phyloP scores from a whole-genome alignment of 2,113 vertebrate genomes.

The Hyaena hyaena region DNA sequence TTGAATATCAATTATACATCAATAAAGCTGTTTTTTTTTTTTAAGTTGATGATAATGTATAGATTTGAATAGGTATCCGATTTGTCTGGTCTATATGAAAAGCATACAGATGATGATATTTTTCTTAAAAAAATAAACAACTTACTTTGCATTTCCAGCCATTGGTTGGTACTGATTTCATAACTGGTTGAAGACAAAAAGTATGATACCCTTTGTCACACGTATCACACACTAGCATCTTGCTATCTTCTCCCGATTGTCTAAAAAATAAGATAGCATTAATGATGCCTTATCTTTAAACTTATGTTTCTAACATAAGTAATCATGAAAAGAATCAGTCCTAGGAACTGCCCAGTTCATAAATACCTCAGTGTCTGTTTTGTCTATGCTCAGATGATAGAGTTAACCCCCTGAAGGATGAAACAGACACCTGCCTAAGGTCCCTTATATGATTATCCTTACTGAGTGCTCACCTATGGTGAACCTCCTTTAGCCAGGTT shows the following conservation, averaged over 20 bases:
- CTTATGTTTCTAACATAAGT: slow-evolving; percentile 37
- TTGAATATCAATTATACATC: not conserved
- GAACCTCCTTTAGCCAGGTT: not conserved
- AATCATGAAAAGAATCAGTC: slow-evolving; percentile 11
- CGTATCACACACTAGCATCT: slow-evolving; percentile 95
- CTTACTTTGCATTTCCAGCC: slow-evolving; percentile 98
- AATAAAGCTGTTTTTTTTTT: not conserved
- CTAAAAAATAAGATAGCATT: slow-evolving; percentile 84
- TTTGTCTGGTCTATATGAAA: slow-evolving; percentile 29
- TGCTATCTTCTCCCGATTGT: slow-evolving; percentile 92
- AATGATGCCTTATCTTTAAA: slow-evolving; percentile 62
- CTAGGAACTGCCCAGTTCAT: slow-evolving; percentile 25
- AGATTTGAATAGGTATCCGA: slow-evolving; percentile 30
- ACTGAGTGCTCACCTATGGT: not conserved
- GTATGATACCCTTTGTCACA: slow-evolving; percentile 98
- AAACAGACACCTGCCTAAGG: not conserved
- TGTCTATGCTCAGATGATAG: not conserved
- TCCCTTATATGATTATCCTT: not conserved
- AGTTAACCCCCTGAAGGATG: not conserved
- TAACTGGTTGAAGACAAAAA: slow-evolving; percentile 95
- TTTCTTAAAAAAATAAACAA: slow-evolving; percentile 72
- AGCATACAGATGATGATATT: slow-evolving; percentile 46
- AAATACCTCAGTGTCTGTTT: not conserved
- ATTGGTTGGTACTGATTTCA: slow-evolving; percentile 91
- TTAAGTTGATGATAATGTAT: not conserved